Evolutionary conservation across 2,113 vertebrate genomes (phyloP).

Genomic region (Sterrhoptilus dennistouni): DNA sequence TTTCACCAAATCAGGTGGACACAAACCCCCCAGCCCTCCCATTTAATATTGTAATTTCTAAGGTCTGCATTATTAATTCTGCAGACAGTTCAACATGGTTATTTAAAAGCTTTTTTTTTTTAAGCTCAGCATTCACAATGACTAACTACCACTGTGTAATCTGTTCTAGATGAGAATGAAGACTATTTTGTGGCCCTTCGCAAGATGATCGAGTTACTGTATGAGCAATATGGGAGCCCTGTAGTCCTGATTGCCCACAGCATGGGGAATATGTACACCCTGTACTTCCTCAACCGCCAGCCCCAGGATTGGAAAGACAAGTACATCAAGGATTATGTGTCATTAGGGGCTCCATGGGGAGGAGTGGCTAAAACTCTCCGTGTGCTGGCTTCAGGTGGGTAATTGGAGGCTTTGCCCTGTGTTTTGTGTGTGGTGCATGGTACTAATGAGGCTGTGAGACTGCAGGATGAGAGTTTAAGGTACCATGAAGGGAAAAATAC

Average conservation of each 20-base stretch:
- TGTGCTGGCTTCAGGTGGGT: constrained; percentile 90
- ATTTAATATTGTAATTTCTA: not conserved
- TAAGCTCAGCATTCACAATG: not conserved
- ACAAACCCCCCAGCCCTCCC: fast-evolving
- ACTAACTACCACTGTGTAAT: not conserved
- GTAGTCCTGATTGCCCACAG: constrained; percentile 95
- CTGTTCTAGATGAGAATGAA: constrained; percentile 87
- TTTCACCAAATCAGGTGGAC: not conserved
- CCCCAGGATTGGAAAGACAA: constrained; percentile 93
- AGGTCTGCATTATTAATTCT: not conserved
- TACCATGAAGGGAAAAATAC: not conserved
- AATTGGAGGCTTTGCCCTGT: not conserved
- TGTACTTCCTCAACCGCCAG: constrained; percentile 95
- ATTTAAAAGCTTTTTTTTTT: not conserved
- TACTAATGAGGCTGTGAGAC: not conserved
- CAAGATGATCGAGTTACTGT: constrained; percentile 92
- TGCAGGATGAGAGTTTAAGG: not conserved
- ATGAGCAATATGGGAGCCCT: constrained; percentile 81
- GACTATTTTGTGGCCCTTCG: constrained; percentile 88
- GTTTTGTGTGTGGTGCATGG: not conserved
- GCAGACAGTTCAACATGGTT: not conserved
- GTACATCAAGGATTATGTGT: constrained; percentile 88
- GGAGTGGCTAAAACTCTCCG: constrained; percentile 94
- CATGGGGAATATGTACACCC: constrained; percentile 96
- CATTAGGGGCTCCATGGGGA: constrained; percentile 90